Evolutionary conservation across 2,113 vertebrate species (phyloP), one percentile per base, ranked within the genome.

Genomic region (Chroicocephalus ridibundus): DNA sequence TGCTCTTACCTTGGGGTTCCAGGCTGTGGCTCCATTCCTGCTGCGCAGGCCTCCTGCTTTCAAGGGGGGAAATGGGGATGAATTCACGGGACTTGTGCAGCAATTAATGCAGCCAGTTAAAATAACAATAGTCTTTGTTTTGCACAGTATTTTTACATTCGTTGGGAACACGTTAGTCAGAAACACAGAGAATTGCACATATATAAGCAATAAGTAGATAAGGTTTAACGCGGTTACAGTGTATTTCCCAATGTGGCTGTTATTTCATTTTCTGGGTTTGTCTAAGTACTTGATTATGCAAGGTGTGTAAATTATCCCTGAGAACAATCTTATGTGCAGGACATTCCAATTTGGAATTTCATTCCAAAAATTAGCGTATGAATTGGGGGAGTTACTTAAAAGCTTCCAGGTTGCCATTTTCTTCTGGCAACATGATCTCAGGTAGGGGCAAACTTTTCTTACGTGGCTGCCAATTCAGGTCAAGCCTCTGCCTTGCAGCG

Each of bases 391-490:
- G 3, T 34, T 34, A 18, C 8, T 88, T 10, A 36, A 52, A 77
- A 62, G 19, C 14, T n/a, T 49, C 31, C 44, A 44, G 15, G 12
- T 51, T 61, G 14, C 42, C 69, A 34, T 66, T 68, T 64, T 60
- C 27, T 68, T 51, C 40, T 72, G 61, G 26, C 47, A 31, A 34
- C 47, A 15, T 13, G 15, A 58, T 38, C 29, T 86, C 2, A 0
- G 22, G 8, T 38, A 12, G 0, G 1, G 15, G 32, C 32, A 61
- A 36, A 34, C 5, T 5, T 75, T 9, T 13, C 42, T 44, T 2
- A 25, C 9, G 31, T 25, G 1, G 0, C 12, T 0, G 0, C 31
- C 25, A 11, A 2, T 0, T 2, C 57, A 27, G 24, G 14, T 14
- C 5, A 10, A 69, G 55, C 32, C 29, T 2, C 3, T 3, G 26